Base-by-base conservation (phyloP, 2,113 vertebrate genomes). In the Edolisoma coerulescens region DNA sequence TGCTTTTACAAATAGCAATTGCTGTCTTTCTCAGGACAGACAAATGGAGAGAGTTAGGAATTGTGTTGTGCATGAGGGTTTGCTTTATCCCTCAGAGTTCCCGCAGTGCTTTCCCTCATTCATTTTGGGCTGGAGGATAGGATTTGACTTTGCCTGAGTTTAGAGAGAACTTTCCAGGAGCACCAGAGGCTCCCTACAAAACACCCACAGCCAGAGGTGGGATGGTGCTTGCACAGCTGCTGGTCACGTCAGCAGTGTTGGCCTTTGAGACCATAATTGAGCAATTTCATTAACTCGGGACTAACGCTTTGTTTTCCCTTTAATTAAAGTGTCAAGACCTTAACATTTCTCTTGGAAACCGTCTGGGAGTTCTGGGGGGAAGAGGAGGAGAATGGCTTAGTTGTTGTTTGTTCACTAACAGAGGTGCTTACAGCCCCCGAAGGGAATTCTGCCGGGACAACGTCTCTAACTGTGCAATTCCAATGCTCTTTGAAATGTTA, bases 261-360 rank as follows among this genome's bases (percentile, higher is more conserved):
- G 37, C 63, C 23, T 86, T 45, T 41, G 76, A 93, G 83, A 65
- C 54, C 19, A 5, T 20, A 30, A 77, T 5, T 21, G 59, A 61
- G 50, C 73, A 16, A 60, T 69, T 93, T 63, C 37, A 70, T 89
- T 87, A 95, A 70, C 30, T 93, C 56, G 3, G 16, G 16, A 39
- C 35, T 45, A 73, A 27, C 8, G 10, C 54, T 90, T 86, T 75
- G 49, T 39, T 90, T 67, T 73, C 45, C 16, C 6, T 78, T 68
- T 89, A 84, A 67, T 91, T 89, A 33, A 91, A 84, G 50, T 56
- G 47, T 79, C 50, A 87, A 81, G 44, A 42, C 42, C 33, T 78
- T 84, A 30, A 74, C 37, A 56, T 84, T 88, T 69, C 44, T 75
- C 45, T 30, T 47, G 59, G 53, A 87, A 75, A 23, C 23, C 3